Base-by-base conservation (phyloP, 2,113 vertebrate genomes). In the Ophiodon elongatus region DNA sequence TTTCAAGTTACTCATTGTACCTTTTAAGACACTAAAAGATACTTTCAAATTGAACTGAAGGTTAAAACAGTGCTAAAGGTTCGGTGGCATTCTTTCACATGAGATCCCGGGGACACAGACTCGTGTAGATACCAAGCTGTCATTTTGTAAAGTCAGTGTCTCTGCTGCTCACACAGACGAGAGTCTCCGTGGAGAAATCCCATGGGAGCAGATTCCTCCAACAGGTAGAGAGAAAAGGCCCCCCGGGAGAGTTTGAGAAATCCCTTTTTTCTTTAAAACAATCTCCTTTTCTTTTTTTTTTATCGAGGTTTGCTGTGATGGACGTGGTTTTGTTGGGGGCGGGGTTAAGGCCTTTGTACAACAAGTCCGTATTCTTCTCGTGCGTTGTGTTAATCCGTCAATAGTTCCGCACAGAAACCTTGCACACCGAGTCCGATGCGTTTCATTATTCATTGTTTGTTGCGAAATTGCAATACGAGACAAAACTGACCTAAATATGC, bases 151-250 rank as follows among this genome's bases (percentile, higher is more conserved):
- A 96, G 96, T 87, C 93, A 90, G 94, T 97, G 90, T 96, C 94
- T 97, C 95, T 96, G 95, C 96, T 96, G 95, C 96, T 95, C 95
- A 96, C 96, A 43, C 97, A 97, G 97, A 97, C 95, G 96, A 94
- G 97, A 97, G 94, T 96, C 96, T 96, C 95, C 96, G 7, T 97
- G 97, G 97, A 97, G 96, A 97, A 97, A 95, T 95, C 96, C 96
- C 91, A 96, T 96, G 95, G 95, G 93, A 96, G 96, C 96, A 97
- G 97, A 97, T 94, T 95, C 96, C 90, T 95, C 96, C 92, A 96
- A 89, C 97, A 97, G 97, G 97, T 97, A 98, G 95, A 89, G 84
- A 81, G 78, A 80, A 77, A 80, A 76, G 92, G 94, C 94, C 91
- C 94, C 91, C 93, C 19, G 2, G 95, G 92, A 90, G 89, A 93